Evolutionary conservation across 1,140 invertebrate species (phyloP).

Genomic region (Drosophila kanapiae): DNA sequence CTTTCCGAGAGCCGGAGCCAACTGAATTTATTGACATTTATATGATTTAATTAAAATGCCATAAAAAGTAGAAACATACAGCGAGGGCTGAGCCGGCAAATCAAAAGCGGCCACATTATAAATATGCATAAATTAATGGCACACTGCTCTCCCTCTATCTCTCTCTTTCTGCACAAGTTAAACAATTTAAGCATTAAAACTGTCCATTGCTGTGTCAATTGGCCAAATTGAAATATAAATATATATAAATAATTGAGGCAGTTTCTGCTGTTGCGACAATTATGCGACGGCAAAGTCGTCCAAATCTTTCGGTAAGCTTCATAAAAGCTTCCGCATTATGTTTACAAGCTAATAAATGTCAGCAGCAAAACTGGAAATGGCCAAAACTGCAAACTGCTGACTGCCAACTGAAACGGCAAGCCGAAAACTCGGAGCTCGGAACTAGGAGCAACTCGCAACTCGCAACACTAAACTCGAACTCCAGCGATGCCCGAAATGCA

Average conservation of each 20-base stretch:
- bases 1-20: constrained; percentile 29
- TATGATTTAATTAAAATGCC: constrained; percentile 68
- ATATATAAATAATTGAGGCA: constrained; percentile 60
- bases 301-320: constrained; percentile 59
- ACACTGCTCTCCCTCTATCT: neutral
- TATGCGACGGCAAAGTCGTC: constrained; percentile 50
- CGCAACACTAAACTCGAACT: constrained; percentile 16
- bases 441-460: neutral
- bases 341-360: constrained; percentile 72
- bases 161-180: constrained; percentile 33
- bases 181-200: constrained; percentile 57
- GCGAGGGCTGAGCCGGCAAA: constrained; percentile 15
- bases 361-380: constrained; percentile 36
- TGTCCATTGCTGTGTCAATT: constrained; percentile 53
- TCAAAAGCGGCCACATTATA: constrained; percentile 49
- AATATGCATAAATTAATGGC: constrained; percentile 60
- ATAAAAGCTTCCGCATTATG: constrained; percentile 58
- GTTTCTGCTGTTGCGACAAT: constrained; percentile 33
- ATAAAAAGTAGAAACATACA: constrained; percentile 36
- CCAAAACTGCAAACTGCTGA: constrained; percentile 24
- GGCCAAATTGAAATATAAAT: constrained; percentile 61
- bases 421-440: neutral
- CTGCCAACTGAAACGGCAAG: constrained; percentile 11
- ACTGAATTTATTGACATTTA: constrained; percentile 69
- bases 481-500: constrained; percentile 46